Base-by-base conservation (phyloP, 2,113 vertebrate genomes). In the Lucifuga dentata region DNA sequence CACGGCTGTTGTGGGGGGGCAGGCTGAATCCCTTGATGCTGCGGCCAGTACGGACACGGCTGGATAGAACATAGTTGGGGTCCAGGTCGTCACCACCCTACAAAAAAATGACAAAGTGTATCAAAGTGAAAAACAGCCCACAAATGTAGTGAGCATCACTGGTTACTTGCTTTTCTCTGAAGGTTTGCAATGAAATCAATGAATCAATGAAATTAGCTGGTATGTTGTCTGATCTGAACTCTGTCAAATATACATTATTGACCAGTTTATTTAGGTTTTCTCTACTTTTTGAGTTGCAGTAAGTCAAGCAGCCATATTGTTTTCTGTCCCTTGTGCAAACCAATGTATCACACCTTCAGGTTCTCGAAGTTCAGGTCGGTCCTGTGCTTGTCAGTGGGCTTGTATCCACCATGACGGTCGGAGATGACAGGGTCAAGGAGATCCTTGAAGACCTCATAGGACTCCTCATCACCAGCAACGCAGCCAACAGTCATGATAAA, bases 401-500 rank as follows among this genome's bases (percentile, higher is more conserved):
- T 97, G 93, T 94, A 98, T 89, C 96, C 96, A 21, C 92, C 86
- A 3, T 98, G 96, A 74, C 96, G 95, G 88, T 97, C 96, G 1
- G 89, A 92, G 88, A 98, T 98, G 88, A 98, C 32, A 3, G 95
- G 94, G 86, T 98, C 96, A 0, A 98, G 80, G 51, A 98, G 91
- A 0, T 94, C 96, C 90, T 96, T 96, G 92, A 98, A 98, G 12
- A 95, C 89, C 0, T 83, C 86, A 0, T 98, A 98, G 67, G 91
- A 93, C 66, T 98, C 96, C 86, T 97, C 96, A 11, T 98, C 96
- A 17, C 96, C 96, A 11, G 96, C 96, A 12, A 98, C 95, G 1
- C 95, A 96, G 88, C 96, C 96, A 67, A 98, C 96, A 0, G 96
- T 98, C 96, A 98, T 97, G 94, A 98, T 98, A 93, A 93, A 98